A percentile compares a stretch with the other conserved stretches of the same genome.
Evolutionary conservation across 2,797 vertebrate genomes (phyloP).

Genomic region (Kryptopterus vitreolus): DNA sequence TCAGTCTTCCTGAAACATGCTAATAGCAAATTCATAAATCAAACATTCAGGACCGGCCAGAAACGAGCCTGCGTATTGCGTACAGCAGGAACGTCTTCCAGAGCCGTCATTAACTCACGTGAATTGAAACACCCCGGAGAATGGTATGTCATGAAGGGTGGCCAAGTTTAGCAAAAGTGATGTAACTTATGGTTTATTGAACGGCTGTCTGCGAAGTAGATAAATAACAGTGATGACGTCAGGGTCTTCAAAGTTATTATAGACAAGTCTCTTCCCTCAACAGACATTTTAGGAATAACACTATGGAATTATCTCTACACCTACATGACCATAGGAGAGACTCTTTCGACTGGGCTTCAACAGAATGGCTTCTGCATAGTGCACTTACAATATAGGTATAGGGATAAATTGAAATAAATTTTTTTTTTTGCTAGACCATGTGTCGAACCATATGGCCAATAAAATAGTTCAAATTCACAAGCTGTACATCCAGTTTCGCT

Average conservation of each 20-base stretch:
- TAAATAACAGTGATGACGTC: background rate
- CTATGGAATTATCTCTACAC: background rate
- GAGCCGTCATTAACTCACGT: slow-evolving; percentile 16
- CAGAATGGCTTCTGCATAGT: background rate
- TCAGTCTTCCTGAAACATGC: slow-evolving; percentile 41
- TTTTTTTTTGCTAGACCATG: background rate
- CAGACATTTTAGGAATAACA: background rate
- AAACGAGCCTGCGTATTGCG: background rate
- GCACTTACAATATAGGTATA: background rate
- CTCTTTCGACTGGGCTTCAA: background rate
- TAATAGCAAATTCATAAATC: slow-evolving; percentile 44
- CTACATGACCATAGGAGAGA: background rate
- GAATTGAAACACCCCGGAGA: slow-evolving; percentile 21
- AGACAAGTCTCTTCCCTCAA: background rate
- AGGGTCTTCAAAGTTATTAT: background rate
- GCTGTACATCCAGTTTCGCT: background rate
- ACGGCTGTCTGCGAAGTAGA: background rate
- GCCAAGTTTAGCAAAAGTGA: slow-evolving; percentile 18
- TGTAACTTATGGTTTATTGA: background rate
- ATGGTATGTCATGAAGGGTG: slow-evolving; percentile 3
- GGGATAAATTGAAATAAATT: no score
- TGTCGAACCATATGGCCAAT: background rate
- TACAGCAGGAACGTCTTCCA: slow-evolving; percentile 16
- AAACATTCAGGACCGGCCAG: slow-evolving; percentile 1
- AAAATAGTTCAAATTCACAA: background rate